A percentile compares a stretch with the other conserved stretches of the same genome.
Conservation (phyloP, 2,797 vertebrate species). For the Arrhamphus sclerolepis region DNA sequence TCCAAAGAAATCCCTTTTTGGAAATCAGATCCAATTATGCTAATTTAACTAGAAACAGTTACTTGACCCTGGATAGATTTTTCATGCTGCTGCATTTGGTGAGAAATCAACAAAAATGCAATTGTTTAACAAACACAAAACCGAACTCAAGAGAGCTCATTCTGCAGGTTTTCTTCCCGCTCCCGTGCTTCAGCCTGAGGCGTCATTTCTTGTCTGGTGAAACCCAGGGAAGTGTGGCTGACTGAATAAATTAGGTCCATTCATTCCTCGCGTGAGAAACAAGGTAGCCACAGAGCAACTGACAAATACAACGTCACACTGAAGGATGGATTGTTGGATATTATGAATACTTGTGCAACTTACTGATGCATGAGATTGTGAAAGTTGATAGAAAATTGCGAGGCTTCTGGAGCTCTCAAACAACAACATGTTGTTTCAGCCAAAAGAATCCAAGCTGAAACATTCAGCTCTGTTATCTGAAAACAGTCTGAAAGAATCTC, state of each 20-base stretch:
- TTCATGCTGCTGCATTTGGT: too few species aligned
- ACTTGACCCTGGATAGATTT: too few species aligned
- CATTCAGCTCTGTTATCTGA: not conserved
- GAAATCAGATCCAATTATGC: too few species aligned
- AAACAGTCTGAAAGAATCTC: not conserved
- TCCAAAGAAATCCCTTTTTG: too few species aligned
- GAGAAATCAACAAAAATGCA: too few species aligned
- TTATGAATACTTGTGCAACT: not conserved
- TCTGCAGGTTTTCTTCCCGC: too few species aligned
- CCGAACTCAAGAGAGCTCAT: too few species aligned
- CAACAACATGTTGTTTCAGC: too few species aligned
- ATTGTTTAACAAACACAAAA: too few species aligned
- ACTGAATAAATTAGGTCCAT: slow-evolving; percentile 64
- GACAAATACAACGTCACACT: slow-evolving; percentile 16
- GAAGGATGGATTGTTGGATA: slow-evolving; percentile 11
- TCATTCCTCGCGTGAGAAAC: slow-evolving; percentile 76
- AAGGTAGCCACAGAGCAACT: slow-evolving; percentile 19
- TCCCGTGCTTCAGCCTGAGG: slow-evolving; percentile 29
- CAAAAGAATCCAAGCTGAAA: not conserved
- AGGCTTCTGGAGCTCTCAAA: too few species aligned
- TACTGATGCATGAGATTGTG: not conserved
- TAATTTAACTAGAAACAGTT: too few species aligned
- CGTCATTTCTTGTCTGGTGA: slow-evolving; percentile 47
- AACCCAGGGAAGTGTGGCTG: slow-evolving; percentile 62
- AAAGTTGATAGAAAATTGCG: too few species aligned